Conservation (phyloP, 2,888 invertebrate species). For the Tribolium freemani region DNA sequence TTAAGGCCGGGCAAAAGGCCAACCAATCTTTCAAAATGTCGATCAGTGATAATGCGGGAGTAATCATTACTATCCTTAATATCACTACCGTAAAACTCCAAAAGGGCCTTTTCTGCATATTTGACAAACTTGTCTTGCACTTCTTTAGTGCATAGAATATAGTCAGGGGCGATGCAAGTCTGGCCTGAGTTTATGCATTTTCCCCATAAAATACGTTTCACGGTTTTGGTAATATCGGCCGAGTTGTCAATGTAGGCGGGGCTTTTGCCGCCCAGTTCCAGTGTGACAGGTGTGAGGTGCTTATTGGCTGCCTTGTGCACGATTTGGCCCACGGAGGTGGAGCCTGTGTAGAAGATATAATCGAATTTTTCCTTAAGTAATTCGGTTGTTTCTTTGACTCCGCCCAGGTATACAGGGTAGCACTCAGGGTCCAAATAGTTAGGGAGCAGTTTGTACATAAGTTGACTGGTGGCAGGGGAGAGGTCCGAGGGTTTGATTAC, state of each 20-base stretch:
- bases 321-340: conserved; percentile 87
- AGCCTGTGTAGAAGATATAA: conserved; percentile 96
- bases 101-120: conserved; percentile 74
- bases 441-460: conserved; percentile 82
- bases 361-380: conserved; percentile 92
- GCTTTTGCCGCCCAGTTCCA: conserved; percentile 89
- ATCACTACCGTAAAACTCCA: conserved; percentile 88
- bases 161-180: conserved; percentile 97
- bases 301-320: conserved; percentile 92
- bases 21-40: conserved; percentile 72
- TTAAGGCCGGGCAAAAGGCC: conserved; percentile 78
- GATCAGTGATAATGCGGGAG: conserved; percentile 86
- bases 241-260: conserved; percentile 92
- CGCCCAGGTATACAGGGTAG: conserved; percentile 85
- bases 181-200: conserved; percentile 95
- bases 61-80: conserved; percentile 83
- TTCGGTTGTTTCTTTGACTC: conserved; percentile 86
- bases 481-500: conserved; percentile 96
- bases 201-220: conserved; percentile 90
- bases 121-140: conserved; percentile 74
- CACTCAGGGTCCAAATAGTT: conserved; percentile 94
- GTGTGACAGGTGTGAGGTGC: conserved; percentile 89
- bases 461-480: conserved; percentile 78
- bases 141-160: conserved; percentile 86
- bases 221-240: conserved; percentile 82